phyloP scores from a whole-genome alignment of 2,888 invertebrate genomes.

The Amblyteles armatorius region DNA sequence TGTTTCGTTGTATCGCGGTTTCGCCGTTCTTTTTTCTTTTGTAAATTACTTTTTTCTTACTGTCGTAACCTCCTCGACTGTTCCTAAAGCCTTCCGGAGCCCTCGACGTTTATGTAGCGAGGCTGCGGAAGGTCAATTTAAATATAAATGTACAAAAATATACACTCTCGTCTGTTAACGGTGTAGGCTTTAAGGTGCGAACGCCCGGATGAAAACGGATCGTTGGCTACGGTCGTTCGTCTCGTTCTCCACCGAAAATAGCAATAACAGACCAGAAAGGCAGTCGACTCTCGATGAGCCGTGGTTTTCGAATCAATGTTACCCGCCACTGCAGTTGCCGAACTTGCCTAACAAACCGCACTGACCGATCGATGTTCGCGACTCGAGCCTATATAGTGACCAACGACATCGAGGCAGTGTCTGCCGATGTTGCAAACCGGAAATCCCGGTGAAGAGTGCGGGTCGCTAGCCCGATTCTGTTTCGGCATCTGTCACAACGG shows the following conservation, averaged over 20 bases:
- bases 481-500: slow-evolving; percentile 25
- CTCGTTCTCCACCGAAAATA: background rate
- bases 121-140: slow-evolving; percentile 34
- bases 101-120: background rate
- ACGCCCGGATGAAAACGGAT: background rate
- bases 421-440: slow-evolving; percentile 3
- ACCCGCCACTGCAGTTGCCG: background rate
- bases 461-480: slow-evolving; percentile 15
- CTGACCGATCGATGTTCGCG: slow-evolving; percentile 15
- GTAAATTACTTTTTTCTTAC: slow-evolving; percentile 30
- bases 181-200: background rate
- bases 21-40: slow-evolving; percentile 8
- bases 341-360: background rate
- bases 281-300: background rate
- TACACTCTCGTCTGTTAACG: background rate
- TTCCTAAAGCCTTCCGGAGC: slow-evolving; percentile 22
- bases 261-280: slow-evolving; percentile 2
- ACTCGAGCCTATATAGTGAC: background rate
- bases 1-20: slow-evolving; percentile 10
- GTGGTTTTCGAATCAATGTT: slow-evolving; percentile 16
- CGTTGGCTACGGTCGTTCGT: background rate
- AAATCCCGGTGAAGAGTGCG: slow-evolving; percentile 17
- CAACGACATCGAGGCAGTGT: background rate
- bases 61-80: slow-evolving; percentile 28
- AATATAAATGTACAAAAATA: background rate